A percentile compares a stretch with the other conserved stretches of the same genome.
Evolutionary conservation across 1,140 invertebrate genomes (phyloP).

Genomic region (Drosophila baimaii): DNA sequence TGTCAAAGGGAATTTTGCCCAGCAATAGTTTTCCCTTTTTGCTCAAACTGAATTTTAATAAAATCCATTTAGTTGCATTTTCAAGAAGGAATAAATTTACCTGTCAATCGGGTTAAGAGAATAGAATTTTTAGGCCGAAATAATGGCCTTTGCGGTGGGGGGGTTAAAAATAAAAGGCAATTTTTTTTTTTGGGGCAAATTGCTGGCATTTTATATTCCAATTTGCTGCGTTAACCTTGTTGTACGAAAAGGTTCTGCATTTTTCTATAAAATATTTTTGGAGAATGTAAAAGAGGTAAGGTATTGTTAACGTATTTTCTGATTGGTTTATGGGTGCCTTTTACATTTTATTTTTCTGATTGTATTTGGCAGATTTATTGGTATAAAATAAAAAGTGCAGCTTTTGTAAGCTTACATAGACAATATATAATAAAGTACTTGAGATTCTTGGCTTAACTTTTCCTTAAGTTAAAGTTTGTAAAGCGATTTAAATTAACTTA

Average conservation of each 20-base stretch:
- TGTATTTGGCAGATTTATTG: neutral
- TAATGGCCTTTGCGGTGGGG: neutral
- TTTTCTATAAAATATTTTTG: neutral
- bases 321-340: neutral
- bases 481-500: too few species aligned
- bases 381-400: neutral
- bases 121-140: slow-evolving; percentile 1
- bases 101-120: slow-evolving; percentile 7
- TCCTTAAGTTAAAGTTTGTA: too few species aligned
- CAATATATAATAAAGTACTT: neutral
- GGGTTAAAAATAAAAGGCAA: neutral
- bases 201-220: slow-evolving; percentile 1
- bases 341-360: neutral
- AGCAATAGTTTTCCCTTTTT: slow-evolving; percentile 9
- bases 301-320: too few species aligned
- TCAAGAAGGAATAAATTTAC: slow-evolving; percentile 10
- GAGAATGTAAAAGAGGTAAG: too few species aligned
- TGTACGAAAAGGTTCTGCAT: too few species aligned
- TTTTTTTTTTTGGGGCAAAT: too few species aligned
- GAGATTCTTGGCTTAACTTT: neutral
- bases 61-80: slow-evolving; percentile 9
- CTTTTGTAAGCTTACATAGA: neutral
- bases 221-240: slow-evolving; percentile 6
- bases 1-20: slow-evolving; percentile 24
- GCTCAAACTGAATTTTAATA: slow-evolving; percentile 17